These are phyloP conservation scores for Folsomia manolachei DNA, from an alignment of 2,888 invertebrate species.

Conservation along the genomic window DNA sequence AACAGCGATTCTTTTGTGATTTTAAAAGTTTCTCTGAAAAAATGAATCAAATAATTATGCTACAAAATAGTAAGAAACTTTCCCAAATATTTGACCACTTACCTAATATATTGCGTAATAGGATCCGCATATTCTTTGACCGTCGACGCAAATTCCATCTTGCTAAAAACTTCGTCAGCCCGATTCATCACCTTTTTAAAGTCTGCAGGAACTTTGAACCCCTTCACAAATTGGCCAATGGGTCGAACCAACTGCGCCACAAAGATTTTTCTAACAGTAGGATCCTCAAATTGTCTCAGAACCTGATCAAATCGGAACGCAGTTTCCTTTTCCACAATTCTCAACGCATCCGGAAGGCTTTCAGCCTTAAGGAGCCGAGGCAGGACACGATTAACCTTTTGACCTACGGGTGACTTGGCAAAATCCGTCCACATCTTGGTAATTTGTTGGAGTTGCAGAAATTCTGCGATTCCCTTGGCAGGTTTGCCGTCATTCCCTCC, in stretches of 20 bases:
- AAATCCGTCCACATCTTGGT: conserved; percentile 42
- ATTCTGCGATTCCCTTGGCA: conserved; percentile 35
- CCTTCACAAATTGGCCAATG: conserved; percentile 43
- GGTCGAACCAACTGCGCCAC: conserved; percentile 46
- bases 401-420: conserved; percentile 42
- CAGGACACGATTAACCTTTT: conserved; percentile 45
- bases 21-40: conserved; percentile 39
- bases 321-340: conserved; percentile 47
- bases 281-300: conserved; percentile 43
- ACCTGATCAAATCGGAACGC: conserved; percentile 46
- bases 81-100: neutral
- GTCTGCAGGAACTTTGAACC: conserved; percentile 41
- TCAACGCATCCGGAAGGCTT: conserved; percentile 45
- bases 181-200: conserved; percentile 40
- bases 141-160: conserved; percentile 42
- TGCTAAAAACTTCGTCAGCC: conserved; percentile 46
- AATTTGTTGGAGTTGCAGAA: conserved; percentile 43
- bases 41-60: neutral
- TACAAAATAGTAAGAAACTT: neutral
- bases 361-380: conserved; percentile 45
- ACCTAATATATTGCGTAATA: conserved; percentile 36
- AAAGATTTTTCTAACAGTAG: conserved; percentile 36
- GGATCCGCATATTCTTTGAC: conserved; percentile 46
- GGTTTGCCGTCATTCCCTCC: neutral
- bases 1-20: conserved; percentile 44